Percentiles rank a stretch among this genome's conserved stretches.
These are phyloP conservation scores for Diarsia rubi DNA, from an alignment of 2,888 invertebrate genomes.

Conservation along the genomic window DNA sequence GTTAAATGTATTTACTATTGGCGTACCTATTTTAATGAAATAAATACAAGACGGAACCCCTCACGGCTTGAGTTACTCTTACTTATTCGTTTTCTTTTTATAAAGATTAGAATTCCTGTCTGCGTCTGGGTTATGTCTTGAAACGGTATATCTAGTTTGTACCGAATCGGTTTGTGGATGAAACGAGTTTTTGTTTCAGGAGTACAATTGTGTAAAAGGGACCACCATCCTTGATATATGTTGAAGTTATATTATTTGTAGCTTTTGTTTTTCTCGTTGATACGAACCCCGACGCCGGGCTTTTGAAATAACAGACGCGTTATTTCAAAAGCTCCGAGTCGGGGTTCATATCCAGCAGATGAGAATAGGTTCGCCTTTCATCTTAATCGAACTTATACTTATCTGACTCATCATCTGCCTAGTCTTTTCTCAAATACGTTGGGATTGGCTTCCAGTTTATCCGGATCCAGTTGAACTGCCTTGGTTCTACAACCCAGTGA, in stretches of 20 bases:
- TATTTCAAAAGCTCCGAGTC: background rate
- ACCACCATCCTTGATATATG: background rate
- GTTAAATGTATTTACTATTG: too few species aligned
- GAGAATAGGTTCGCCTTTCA: background rate
- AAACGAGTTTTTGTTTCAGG: background rate
- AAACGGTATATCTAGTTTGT: background rate
- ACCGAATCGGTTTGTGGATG: slow-evolving; percentile 9
- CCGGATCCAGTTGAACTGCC: too few species aligned
- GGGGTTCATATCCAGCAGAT: background rate
- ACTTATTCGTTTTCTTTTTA: background rate
- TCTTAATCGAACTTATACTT: background rate
- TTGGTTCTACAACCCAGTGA: too few species aligned
- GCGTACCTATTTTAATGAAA: too few species aligned
- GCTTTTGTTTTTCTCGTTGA: background rate
- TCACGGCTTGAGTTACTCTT: background rate
- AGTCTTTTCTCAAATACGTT: too few species aligned
- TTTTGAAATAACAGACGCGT: too few species aligned
- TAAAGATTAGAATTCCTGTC: slow-evolving; percentile 24
- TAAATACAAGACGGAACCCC: too few species aligned
- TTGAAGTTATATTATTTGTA: background rate
- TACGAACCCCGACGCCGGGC: too few species aligned
- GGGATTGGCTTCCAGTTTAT: too few species aligned
- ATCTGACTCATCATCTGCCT: too few species aligned
- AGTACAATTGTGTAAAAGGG: background rate
- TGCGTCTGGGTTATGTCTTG: slow-evolving; percentile 6